Evolutionary conservation across 2,888 invertebrate genomes (phyloP).

Genomic region (Chrysolina americana): DNA sequence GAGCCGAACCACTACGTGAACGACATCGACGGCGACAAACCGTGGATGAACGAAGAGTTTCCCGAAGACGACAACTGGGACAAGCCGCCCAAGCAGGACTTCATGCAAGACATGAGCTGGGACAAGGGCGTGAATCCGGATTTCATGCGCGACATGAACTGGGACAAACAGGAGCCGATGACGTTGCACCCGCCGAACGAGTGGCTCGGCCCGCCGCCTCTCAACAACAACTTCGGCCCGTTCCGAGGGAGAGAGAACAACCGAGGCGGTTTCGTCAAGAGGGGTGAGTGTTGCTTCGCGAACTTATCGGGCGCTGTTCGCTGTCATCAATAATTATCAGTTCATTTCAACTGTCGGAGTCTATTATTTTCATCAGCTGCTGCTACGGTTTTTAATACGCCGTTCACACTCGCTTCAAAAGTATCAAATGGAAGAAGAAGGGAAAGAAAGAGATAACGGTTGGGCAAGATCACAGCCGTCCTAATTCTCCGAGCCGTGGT

Average conservation of each 20-base stretch:
- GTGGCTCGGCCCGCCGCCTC: slow-evolving; percentile 35
- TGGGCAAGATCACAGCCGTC: no score
- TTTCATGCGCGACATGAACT: neutral
- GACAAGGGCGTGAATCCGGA: neutral
- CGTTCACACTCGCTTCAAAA: no score
- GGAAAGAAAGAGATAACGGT: no score
- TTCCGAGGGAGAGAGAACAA: slow-evolving; percentile 42
- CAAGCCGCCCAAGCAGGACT: slow-evolving; percentile 8
- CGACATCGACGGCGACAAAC: neutral
- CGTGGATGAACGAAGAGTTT: slow-evolving; percentile 28
- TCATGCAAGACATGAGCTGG: neutral
- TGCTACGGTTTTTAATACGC: no score
- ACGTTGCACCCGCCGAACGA: slow-evolving; percentile 30
- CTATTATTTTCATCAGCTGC: no score
- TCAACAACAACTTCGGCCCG: slow-evolving; percentile 36
- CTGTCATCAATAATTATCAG: no score
- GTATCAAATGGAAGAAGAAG: no score
- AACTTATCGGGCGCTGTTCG: no score
- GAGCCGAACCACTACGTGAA: neutral
- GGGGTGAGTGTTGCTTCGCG: slow-evolving; percentile 29
- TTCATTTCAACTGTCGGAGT: no score
- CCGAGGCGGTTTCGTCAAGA: slow-evolving; percentile 35
- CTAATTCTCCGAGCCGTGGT: no score
- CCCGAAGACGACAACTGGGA: slow-evolving; percentile 27
- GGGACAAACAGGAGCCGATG: neutral